Base-by-base conservation (phyloP, 2,888 invertebrate genomes). In the Archips xylosteana region DNA sequence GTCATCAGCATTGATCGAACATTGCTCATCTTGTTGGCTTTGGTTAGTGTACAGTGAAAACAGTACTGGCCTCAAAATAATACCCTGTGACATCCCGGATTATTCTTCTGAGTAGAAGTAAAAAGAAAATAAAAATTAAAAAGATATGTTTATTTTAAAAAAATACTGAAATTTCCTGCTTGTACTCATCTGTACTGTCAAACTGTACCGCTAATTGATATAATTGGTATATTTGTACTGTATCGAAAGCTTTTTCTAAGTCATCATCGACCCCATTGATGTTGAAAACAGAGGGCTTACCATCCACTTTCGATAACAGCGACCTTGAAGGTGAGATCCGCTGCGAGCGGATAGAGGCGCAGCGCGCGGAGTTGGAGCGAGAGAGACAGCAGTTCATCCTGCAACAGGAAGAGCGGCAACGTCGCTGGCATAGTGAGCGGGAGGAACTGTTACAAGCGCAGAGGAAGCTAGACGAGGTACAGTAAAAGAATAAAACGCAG, bases 391-490 rank as follows among this genome's bases (percentile, higher is more conserved):
- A 95, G 87, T 94, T 96, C 84, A 92, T 95, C 85, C 90, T 95
- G 87, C 95, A 96, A 85, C 95, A 96, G 86, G 87, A 86, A 75
- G 94, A 94, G 85, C 81, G 94, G 75, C 94, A 94, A 83, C 82
- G 89, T 57, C 88, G 91, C 74, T 94, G 94, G 94, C 92, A 91
- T 74, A 87, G 85, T 1, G 94, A 95, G 94, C 91, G 94, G 74
- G 96, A 95, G 85, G 95, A 96, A 77, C 89, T 97, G 76, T 95
- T 96, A 82, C 95, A 95, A 78, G 96, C 97, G 62, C 97, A 97
- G 84, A 95, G 95, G 78, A 96, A 96, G 84, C 90, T 97, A 1
- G 96, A 97, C 81, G 95, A 94, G 86, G 96, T 94, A 51, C 67
- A n/a, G 45, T 45, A 13, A 45, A 12, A 3, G 45, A 12, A 42